phyloP scores from a whole-genome alignment of 2,888 invertebrate genomes.

The Drosophila birchii region DNA sequence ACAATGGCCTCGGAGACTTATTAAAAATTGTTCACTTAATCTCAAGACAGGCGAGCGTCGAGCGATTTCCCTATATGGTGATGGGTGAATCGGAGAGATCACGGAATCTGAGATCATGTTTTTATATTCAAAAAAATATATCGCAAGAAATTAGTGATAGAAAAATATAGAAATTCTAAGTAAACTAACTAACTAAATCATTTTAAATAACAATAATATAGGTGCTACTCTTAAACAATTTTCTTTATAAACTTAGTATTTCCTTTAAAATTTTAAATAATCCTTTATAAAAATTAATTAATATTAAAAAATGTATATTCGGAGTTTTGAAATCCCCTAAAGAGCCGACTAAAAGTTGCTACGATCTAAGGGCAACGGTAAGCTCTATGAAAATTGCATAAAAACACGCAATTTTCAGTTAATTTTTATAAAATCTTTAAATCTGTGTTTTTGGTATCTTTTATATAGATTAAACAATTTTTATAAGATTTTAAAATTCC shows the following conservation, averaged over 20 bases:
- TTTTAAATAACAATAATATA: no score
- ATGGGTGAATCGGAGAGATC: conserved; percentile 2
- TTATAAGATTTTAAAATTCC: neutral
- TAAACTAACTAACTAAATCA: no score
- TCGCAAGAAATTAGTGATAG: neutral
- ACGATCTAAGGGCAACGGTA: neutral
- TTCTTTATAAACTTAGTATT: no score
- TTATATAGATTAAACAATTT: neutral
- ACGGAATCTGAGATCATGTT: neutral
- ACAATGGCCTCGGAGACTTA: conserved; percentile 1
- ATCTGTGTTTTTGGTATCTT: neutral
- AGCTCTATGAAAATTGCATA: neutral
- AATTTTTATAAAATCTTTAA: neutral
- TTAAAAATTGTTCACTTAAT: conserved; percentile 14
- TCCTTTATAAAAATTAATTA: no score
- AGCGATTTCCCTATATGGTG: neutral
- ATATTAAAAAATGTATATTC: no score
- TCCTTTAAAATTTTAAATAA: no score
- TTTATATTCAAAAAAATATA: no score
- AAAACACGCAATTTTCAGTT: neutral
- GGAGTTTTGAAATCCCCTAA: neutral
- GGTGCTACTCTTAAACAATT: no score
- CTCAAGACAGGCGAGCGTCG: neutral
- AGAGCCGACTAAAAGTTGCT: neutral
- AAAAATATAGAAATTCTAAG: no score